Evolutionary conservation across 2,113 vertebrate genomes (phyloP).

Genomic region (Scopus umbretta): DNA sequence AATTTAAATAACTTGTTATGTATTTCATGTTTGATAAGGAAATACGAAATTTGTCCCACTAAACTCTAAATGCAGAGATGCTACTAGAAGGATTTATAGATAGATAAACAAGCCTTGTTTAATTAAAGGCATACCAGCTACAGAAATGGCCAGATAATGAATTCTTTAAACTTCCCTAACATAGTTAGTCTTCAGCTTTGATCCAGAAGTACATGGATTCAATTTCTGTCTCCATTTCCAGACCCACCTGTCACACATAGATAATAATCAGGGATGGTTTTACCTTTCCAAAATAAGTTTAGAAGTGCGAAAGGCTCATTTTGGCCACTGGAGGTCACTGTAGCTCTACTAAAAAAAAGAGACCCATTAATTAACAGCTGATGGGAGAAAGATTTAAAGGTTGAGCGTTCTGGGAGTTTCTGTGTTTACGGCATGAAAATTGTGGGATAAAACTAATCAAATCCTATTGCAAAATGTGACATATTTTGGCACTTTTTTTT

Average conservation of each 20-base stretch:
- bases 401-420: neutral
- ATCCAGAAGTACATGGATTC: neutral
- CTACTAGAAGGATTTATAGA: neutral
- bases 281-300: neutral
- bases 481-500: neutral
- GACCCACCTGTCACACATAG: neutral
- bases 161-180: neutral
- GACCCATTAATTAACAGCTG: neutral
- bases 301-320: neutral
- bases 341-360: neutral
- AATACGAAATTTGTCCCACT: neutral
- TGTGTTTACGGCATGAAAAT: constrained; percentile 44
- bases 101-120: neutral
- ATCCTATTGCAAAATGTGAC: neutral
- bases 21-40: neutral
- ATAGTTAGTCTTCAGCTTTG: neutral
- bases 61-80: neutral
- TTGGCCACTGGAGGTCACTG: constrained; percentile 59
- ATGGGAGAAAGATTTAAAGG: neutral
- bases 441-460: constrained; percentile 13
- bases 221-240: constrained; percentile 19
- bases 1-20: neutral
- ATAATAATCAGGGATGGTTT: neutral
- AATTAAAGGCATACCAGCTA: neutral
- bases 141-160: neutral